Evolutionary conservation across 1,140 invertebrate genomes (phyloP).

Genomic region (Hypothenemus hampei): DNA sequence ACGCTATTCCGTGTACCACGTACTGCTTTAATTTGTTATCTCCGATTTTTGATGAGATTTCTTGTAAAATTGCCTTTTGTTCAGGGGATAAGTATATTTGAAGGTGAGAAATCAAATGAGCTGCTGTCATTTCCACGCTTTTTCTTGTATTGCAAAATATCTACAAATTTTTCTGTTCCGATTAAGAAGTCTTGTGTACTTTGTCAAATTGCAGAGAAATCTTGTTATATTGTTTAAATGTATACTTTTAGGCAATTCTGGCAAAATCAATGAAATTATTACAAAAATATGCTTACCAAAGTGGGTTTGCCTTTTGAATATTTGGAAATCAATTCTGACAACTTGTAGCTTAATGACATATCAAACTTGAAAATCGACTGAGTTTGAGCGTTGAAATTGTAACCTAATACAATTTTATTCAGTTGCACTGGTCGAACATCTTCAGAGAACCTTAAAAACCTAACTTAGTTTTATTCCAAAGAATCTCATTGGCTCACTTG

Average conservation of each 20-base stretch:
- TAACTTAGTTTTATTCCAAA: background rate
- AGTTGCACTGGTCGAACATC: slow-evolving; percentile 67
- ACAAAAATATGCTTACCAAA: slow-evolving; percentile 52
- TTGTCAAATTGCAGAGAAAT: background rate
- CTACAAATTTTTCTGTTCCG: no score
- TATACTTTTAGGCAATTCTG: background rate
- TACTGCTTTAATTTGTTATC: slow-evolving; percentile 46
- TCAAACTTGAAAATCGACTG: slow-evolving; percentile 70
- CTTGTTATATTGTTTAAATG: background rate
- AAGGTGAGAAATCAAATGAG: slow-evolving; percentile 55
- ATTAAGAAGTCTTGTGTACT: background rate
- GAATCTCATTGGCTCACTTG: slow-evolving; percentile 46
- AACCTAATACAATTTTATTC: slow-evolving; percentile 67
- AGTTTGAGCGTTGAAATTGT: slow-evolving; percentile 48
- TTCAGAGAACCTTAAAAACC: slow-evolving; percentile 59
- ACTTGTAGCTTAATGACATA: slow-evolving; percentile 67
- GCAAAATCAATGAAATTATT: background rate
- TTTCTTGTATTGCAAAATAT: slow-evolving; percentile 77
- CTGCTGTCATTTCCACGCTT: slow-evolving; percentile 62
- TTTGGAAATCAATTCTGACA: slow-evolving; percentile 61
- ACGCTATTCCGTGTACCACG: slow-evolving; percentile 61
- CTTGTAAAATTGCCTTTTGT: slow-evolving; percentile 51
- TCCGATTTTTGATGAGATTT: slow-evolving; percentile 50
- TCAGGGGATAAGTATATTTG: slow-evolving; percentile 52
- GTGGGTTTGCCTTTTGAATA: slow-evolving; percentile 70